These are phyloP conservation scores for Larimichthys crocea DNA, from an alignment of 2,113 vertebrate species.

Conservation along the genomic window DNA sequence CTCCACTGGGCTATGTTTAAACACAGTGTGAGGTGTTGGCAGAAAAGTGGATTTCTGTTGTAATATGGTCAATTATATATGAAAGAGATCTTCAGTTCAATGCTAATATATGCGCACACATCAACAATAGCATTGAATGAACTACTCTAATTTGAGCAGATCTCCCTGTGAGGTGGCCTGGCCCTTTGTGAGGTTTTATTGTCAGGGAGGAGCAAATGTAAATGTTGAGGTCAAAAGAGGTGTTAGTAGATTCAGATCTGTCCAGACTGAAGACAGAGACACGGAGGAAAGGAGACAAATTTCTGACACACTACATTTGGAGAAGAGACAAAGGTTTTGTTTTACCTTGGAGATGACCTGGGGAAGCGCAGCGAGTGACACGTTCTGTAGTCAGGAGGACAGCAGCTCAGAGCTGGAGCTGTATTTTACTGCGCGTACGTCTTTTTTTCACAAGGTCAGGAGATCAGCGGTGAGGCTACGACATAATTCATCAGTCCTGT, in stretches of 20 bases:
- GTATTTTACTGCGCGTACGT: constrained; percentile 89
- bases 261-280: constrained; percentile 5
- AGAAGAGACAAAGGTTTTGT: no score
- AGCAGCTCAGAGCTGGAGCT: constrained; percentile 88
- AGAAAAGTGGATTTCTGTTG: background rate
- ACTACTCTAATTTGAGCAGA: background rate
- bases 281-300: background rate
- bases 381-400: constrained; percentile 88
- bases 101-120: background rate
- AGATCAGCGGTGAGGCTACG: constrained; percentile 74
- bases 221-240: constrained; percentile 27
- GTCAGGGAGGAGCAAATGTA: constrained; percentile 61
- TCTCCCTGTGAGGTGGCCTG: background rate
- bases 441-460: constrained; percentile 83
- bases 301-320: no score
- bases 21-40: background rate
- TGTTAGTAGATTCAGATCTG: background rate
- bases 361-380: constrained; percentile 86
- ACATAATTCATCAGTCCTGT: background rate
- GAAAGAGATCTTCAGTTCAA: background rate
- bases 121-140: background rate
- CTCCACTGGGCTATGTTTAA: background rate
- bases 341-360: constrained; percentile 85
- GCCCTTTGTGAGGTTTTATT: constrained; percentile 63
- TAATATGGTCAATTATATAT: background rate